Evolutionary conservation across 2,797 vertebrate genomes (phyloP).

Genomic region (Etheostoma nigrum): DNA sequence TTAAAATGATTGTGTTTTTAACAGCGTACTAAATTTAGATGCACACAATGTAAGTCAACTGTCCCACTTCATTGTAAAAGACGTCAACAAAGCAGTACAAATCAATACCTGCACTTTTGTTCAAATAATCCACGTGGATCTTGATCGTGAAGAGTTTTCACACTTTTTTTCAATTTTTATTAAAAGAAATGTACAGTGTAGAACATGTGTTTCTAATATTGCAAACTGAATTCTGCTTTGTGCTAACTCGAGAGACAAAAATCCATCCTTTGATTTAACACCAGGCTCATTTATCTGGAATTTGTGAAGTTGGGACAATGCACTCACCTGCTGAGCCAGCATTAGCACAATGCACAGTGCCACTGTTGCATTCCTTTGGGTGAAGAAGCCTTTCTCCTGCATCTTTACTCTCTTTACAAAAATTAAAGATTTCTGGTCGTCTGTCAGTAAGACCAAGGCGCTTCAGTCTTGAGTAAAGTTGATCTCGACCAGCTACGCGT

Average conservation of each 20-base stretch:
- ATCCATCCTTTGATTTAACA: too few species aligned
- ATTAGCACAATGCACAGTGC: constrained; percentile 51
- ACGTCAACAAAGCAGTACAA: background rate
- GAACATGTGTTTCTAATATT: too few species aligned
- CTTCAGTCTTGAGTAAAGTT: background rate
- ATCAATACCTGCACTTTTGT: background rate
- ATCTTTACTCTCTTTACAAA: constrained; percentile 45
- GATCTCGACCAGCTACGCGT: background rate
- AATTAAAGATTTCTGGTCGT: background rate
- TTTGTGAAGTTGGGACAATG: background rate
- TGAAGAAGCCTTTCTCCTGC: constrained; percentile 46
- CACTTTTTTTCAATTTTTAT: too few species aligned
- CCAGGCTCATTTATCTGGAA: background rate
- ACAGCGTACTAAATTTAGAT: background rate
- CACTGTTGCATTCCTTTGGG: constrained; percentile 19
- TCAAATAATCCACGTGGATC: background rate
- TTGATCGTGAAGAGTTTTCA: background rate
- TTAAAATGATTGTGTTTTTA: background rate
- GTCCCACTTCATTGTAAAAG: background rate
- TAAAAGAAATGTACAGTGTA: too few species aligned
- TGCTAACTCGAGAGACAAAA: too few species aligned
- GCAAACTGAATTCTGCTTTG: too few species aligned
- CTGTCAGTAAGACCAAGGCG: background rate
- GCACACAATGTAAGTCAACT: background rate
- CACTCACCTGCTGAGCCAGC: constrained; percentile 70